phyloP scores from a whole-genome alignment of 2,888 invertebrate genomes.

The Laspeyria flexula region DNA sequence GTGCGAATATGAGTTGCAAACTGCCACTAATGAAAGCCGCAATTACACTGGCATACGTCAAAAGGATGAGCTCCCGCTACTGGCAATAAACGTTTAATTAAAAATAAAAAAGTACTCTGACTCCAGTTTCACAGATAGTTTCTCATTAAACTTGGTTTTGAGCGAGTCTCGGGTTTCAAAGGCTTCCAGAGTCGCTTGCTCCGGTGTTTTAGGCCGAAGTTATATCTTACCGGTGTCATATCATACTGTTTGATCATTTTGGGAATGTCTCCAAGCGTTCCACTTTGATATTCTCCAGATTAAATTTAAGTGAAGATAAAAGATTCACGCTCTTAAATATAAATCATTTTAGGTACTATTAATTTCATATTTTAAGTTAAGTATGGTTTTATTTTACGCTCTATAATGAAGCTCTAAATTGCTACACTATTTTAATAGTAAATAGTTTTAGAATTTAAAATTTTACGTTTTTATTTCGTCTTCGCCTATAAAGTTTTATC shows the following conservation, averaged over 20 bases:
- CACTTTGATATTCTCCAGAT: conserved; percentile 49
- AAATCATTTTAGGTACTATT: conserved; percentile 25
- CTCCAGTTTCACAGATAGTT: conserved; percentile 62
- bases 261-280: conserved; percentile 44
- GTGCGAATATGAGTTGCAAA: conserved; percentile 60
- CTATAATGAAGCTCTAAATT: background rate
- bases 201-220: conserved; percentile 51
- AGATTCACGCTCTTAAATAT: conserved; percentile 33
- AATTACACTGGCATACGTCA: conserved; percentile 58
- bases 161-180: conserved; percentile 60
- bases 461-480: no score
- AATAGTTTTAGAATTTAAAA: no score
- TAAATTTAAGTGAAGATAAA: conserved; percentile 57
- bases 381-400: conserved; percentile 1
- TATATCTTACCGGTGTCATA: conserved; percentile 54
- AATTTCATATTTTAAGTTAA: conserved; percentile 17
- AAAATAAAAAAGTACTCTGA: conserved; percentile 50
- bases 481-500: no score
- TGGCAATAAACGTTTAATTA: conserved; percentile 62
- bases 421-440: background rate
- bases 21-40: conserved; percentile 61
- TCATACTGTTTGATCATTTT: conserved; percentile 63
- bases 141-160: conserved; percentile 54
- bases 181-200: conserved; percentile 35
- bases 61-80: conserved; percentile 30